Conservation (phyloP, 2,888 invertebrate species). For the Apamea epomidion region DNA sequence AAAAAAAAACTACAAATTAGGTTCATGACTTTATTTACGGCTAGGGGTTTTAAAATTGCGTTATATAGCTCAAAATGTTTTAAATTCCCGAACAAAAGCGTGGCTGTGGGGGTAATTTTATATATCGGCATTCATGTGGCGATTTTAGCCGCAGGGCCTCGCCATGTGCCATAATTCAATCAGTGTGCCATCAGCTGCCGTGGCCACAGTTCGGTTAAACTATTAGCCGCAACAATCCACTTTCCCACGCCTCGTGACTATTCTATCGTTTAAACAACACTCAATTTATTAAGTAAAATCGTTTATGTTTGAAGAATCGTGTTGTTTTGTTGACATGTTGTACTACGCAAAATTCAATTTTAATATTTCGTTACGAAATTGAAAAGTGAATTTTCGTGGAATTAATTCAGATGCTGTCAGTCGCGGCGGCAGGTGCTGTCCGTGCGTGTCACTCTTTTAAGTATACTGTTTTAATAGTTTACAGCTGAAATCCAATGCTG, state of each 20-base stretch:
- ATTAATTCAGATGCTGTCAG: conserved; percentile 5
- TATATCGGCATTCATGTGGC: not conserved
- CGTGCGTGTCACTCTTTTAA: not conserved
- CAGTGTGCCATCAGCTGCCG: not conserved
- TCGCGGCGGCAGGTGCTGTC: not conserved
- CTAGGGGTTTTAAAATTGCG: not conserved
- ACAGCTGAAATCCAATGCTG: conserved; percentile 7
- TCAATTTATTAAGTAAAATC: not conserved
- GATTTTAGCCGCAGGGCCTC: not conserved
- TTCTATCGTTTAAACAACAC: conserved; percentile 16
- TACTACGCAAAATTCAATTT: not conserved
- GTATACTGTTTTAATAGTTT: conserved; percentile 6
- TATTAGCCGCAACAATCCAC: conserved; percentile 30
- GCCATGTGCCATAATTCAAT: conserved; percentile 30
- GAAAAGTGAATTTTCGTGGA: conserved; percentile 10
- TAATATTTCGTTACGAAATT: not conserved
- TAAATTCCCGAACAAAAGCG: not conserved
- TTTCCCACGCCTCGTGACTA: conserved; percentile 24
- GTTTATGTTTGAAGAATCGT: not conserved
- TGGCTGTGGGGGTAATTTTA: not conserved
- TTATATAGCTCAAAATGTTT: not conserved
- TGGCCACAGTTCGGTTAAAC: conserved; percentile 9
- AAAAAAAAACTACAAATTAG: not conserved
- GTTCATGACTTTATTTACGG: not conserved
- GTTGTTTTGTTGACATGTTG: not conserved